Evolutionary conservation across 2,113 vertebrate genomes (phyloP).

Genomic region (Chloebia gouldiae): DNA sequence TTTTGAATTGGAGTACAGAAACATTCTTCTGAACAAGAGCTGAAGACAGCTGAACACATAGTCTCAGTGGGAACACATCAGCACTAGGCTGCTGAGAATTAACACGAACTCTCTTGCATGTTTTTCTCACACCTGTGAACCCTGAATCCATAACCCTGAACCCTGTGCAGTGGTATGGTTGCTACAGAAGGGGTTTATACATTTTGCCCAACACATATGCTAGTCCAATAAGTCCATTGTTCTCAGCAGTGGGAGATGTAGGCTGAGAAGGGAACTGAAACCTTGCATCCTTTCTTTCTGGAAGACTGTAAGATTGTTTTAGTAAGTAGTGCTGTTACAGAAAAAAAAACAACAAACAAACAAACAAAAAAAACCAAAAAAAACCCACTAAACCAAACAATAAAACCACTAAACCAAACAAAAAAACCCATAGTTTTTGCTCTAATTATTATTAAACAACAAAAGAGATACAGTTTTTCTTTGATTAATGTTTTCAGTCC

Average conservation of each 20-base stretch:
- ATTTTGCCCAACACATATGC: background rate
- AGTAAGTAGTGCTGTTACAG: background rate
- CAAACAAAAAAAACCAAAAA: too few species aligned
- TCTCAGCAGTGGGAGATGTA: background rate
- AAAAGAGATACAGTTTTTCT: background rate
- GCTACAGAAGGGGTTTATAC: background rate
- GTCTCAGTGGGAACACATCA: background rate
- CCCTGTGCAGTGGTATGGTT: background rate
- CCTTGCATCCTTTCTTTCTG: background rate
- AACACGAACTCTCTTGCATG: background rate
- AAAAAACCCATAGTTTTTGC: fast-evolving
- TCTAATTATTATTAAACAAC: background rate
- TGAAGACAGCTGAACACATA: background rate
- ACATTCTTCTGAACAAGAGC: background rate
- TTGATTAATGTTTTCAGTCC: background rate
- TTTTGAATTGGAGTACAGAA: background rate
- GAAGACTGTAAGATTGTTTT: background rate
- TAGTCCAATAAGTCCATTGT: background rate
- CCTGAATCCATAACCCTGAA: background rate
- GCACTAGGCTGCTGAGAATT: background rate
- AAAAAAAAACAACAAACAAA: too few species aligned
- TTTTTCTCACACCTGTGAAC: background rate
- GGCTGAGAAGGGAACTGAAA: background rate
- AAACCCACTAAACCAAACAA: too few species aligned
- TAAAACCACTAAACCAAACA: too few species aligned